Evolutionary conservation across 1,140 invertebrate species (phyloP).

Genomic region (Eriosoma lanigerum): DNA sequence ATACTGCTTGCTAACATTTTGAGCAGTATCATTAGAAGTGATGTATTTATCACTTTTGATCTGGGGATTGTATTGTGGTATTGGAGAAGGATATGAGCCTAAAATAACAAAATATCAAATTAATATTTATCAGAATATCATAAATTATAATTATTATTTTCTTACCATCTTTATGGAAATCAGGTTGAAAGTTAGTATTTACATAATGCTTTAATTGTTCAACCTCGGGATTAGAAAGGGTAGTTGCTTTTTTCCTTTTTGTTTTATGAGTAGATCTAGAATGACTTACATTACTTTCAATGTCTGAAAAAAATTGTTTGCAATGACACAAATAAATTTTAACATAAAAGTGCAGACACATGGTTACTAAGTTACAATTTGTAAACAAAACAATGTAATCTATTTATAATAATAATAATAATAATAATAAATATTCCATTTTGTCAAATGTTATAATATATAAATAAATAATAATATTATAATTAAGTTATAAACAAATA

Average conservation of each 20-base stretch:
- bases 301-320: constrained; percentile 10
- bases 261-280: neutral
- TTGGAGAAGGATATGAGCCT: constrained; percentile 43
- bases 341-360: neutral
- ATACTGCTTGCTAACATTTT: constrained; percentile 41
- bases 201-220: constrained; percentile 36
- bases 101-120: constrained; percentile 18
- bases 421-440: neutral
- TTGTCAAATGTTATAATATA: neutral
- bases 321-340: neutral
- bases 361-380: constrained; percentile 27
- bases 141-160: neutral
- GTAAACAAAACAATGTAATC: neutral
- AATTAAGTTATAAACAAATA: too few species aligned
- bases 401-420: neutral
- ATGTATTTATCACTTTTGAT: constrained; percentile 1
- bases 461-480: neutral
- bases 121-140: neutral
- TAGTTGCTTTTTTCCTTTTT: constrained; percentile 36
- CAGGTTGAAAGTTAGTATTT: constrained; percentile 43
- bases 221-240: neutral
- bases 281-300: constrained; percentile 38
- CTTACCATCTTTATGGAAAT: constrained; percentile 47
- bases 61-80: constrained; percentile 37
- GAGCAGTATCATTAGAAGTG: neutral